Percentiles rank a stretch among this genome's conserved stretches.
These are phyloP conservation scores for Gymnocephalus cernua DNA, from an alignment of 2,113 vertebrate genomes.

Conservation along the genomic window DNA sequence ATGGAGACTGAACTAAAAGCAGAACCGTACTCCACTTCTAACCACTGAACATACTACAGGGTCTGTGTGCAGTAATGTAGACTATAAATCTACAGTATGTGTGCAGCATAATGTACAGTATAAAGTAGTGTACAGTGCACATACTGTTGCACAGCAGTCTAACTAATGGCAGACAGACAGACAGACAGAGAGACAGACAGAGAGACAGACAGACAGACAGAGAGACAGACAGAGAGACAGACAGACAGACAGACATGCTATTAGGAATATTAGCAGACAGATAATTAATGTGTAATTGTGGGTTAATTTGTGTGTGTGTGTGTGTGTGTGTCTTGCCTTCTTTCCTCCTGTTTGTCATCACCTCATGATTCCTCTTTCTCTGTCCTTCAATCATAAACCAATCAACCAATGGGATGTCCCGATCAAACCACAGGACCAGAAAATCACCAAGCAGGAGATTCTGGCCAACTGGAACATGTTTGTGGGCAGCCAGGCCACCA, in stretches of 20 bases:
- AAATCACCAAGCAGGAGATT: conserved; percentile 92
- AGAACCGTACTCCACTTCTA: background rate
- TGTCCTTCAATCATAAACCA: conserved; percentile 47
- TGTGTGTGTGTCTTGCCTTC: conserved; percentile 15
- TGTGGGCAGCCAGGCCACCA: conserved; percentile 94
- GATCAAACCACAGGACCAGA: conserved; percentile 85
- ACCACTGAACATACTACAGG: background rate
- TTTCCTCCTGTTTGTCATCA: background rate
- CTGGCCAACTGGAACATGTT: conserved; percentile 96
- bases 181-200: too few species aligned
- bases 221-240: too few species aligned
- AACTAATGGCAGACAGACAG: too few species aligned
- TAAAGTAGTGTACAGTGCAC: background rate
- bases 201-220: too few species aligned
- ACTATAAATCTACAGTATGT: too few species aligned
- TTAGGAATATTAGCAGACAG: background rate
- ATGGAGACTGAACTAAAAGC: background rate
- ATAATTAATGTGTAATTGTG: conserved; percentile 29
- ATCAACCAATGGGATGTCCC: conserved; percentile 35
- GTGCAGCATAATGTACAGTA: background rate
- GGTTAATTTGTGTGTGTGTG: conserved; percentile 47
- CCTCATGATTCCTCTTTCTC: background rate
- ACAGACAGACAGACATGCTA: too few species aligned
- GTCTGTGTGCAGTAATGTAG: too few species aligned
- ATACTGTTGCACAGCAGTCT: background rate